phyloP scores from a whole-genome alignment of 2,113 vertebrate species.

The Sialia sialis region DNA sequence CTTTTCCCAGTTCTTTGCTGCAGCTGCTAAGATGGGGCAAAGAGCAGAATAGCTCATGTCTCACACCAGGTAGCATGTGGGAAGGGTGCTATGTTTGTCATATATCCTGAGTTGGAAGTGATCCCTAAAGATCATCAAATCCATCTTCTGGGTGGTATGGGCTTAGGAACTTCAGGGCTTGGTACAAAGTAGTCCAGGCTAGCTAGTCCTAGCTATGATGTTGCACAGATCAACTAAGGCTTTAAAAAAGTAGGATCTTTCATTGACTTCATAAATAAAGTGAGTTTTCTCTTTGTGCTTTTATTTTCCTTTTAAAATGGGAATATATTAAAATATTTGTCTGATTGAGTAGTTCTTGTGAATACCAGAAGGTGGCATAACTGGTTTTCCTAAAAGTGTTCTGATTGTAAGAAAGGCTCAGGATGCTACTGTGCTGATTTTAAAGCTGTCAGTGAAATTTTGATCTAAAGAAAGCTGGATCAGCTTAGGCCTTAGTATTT shows the following conservation, averaged over 20 bases:
- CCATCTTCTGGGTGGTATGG: background rate
- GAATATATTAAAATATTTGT: background rate
- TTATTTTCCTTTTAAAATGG: background rate
- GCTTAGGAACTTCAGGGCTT: background rate
- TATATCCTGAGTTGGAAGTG: background rate
- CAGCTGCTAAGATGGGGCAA: background rate
- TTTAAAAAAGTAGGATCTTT: background rate
- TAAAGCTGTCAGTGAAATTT: background rate
- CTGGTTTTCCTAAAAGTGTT: background rate
- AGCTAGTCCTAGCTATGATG: background rate
- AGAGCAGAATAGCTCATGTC: background rate
- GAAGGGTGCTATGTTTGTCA: background rate
- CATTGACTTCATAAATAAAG: background rate
- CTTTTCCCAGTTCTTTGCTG: background rate
- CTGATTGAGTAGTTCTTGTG: background rate
- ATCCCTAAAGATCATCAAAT: background rate
- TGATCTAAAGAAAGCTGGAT: background rate
- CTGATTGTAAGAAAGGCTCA: background rate
- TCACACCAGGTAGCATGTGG: background rate
- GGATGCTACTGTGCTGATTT: background rate
- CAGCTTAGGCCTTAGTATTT: background rate
- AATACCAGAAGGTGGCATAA: conserved; percentile 54
- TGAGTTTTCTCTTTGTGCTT: background rate
- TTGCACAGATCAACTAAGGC: background rate
- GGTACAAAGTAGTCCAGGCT: background rate